Percentiles rank a stretch among this genome's conserved stretches.
Evolutionary conservation across 2,888 invertebrate genomes (phyloP).

Genomic region (Agrotis clavis): DNA sequence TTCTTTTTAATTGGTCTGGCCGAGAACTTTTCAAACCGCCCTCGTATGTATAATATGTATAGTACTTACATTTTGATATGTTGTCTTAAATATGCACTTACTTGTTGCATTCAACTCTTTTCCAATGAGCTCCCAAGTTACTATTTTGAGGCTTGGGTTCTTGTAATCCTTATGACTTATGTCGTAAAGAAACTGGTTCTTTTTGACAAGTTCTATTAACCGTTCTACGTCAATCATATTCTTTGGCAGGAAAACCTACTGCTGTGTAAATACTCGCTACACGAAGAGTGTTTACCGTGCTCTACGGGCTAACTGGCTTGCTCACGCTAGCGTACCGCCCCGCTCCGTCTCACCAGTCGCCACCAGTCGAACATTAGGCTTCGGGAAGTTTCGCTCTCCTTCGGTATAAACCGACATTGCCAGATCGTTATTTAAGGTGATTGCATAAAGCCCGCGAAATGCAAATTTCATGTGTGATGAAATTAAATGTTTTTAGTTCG

Average conservation of each 20-base stretch:
- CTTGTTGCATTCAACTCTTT: constrained; percentile 57
- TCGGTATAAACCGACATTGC: constrained; percentile 33
- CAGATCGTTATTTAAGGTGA: constrained; percentile 14
- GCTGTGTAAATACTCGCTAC: constrained; percentile 21
- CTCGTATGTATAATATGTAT: too few species aligned
- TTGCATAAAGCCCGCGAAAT: too few species aligned
- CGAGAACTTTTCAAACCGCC: too few species aligned
- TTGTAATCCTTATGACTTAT: constrained; percentile 59
- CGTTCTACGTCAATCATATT: constrained; percentile 49
- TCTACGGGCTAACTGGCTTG: constrained; percentile 27
- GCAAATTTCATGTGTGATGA: too few species aligned
- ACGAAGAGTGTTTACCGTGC: constrained; percentile 33
- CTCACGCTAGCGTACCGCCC: constrained; percentile 43
- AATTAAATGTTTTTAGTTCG: too few species aligned
- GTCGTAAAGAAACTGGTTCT: constrained; percentile 59
- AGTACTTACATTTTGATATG: too few species aligned
- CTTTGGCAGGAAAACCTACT: constrained; percentile 4
- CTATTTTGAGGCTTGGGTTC: constrained; percentile 54
- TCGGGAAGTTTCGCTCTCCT: constrained; percentile 32
- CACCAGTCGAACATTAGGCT: constrained; percentile 15
- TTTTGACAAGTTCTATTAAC: constrained; percentile 57
- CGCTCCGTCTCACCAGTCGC: constrained; percentile 35
- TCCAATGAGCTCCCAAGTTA: constrained; percentile 60
- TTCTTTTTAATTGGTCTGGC: too few species aligned
- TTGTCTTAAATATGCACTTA: constrained; percentile 43